Base-by-base conservation (phyloP, 2,113 vertebrate genomes). In the Aythya baeri region DNA sequence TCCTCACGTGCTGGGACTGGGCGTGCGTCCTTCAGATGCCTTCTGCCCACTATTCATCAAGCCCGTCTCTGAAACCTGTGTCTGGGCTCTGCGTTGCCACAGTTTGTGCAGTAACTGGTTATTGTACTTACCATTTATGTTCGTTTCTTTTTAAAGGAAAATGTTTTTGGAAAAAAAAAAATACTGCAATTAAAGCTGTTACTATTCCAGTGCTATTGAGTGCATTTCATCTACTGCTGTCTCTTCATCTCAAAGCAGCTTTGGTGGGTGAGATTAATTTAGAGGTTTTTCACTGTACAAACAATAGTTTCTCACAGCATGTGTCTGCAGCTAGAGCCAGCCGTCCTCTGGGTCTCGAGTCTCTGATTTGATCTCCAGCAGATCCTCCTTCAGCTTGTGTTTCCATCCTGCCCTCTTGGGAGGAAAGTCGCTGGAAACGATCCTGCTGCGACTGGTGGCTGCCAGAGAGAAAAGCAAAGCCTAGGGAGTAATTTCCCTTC, bases 171-270 rank as follows among this genome's bases (percentile, higher is more conserved):
- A 11, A 8, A 46, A 70, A 72, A 16, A 16, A 49, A 49, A 46
- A 44, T 9, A 22, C 2, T 90, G 21, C 4, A 2, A 34, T 95
- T 89, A 85, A 94, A 97, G 71, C 75, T 87, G 82, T 95, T 86
- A 8, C 57, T 94, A 46, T 82, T 75, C 46, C 59, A 89, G 91
- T 65, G 87, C 57, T 93, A 44, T 49, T 0, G 2, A 54, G 63
- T 17, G 49, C 88, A 31, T 4, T 18, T 90, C 36, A 22, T 44
- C 67, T 85, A 10, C 55, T 82, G 36, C 41, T 73, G 34, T 76
- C n/a, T 95, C 38, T 72, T 57, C 43, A 7, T 79, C 68, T 66
- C 72, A 25, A 44, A 71, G 75, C 59, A 77, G 31, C 54, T 29
- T 77, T 63, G 55, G 31, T n/a, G 23, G 4, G 1, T 81, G 73